Evolutionary conservation across 1,140 invertebrate species (phyloP), one percentile per base, ranked within the genome.

Genomic region (Pachypsylla venusta): DNA sequence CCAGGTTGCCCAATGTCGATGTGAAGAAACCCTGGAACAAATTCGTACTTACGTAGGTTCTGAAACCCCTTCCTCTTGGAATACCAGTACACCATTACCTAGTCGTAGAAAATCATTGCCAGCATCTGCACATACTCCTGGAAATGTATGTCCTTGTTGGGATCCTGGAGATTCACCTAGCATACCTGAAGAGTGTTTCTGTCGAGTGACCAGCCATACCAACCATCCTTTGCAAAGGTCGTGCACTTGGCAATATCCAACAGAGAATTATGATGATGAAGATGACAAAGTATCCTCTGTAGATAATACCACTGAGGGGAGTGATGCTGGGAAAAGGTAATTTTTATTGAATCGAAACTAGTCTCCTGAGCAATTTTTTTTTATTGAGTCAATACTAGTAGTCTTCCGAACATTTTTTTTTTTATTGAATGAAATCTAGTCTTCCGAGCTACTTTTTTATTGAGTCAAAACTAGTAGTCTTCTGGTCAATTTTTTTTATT

Each of bases 311-410:
- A 75, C 73, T 25, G 74, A 74, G 62, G 73, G 73, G 53, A 70
- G 71, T 56, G 74, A 73, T 58, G 68, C 71, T 61, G 71, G 71
- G 16, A 80, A 81, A 71, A 79, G 78, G 79, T 80, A 72, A 58
- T n/a, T n/a, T n/a, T n/a, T n/a, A n/a, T n/a, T n/a, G n/a, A n/a
- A n/a, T n/a, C n/a, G n/a, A n/a, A n/a, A n/a, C n/a, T n/a, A n/a
- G n/a, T n/a, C n/a, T n/a, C n/a, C n/a, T n/a, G n/a, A n/a, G n/a
- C n/a, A n/a, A n/a, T n/a, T n/a, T n/a, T n/a, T n/a, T n/a, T n/a
- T n/a, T n/a, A n/a, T n/a, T n/a, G n/a, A n/a, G n/a, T n/a, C n/a
- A n/a, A n/a, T n/a, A n/a, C n/a, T n/a, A n/a, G n/a, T n/a, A n/a
- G n/a, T n/a, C n/a, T n/a, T n/a, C n/a, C n/a, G n/a, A n/a, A n/a